Base-by-base conservation (phyloP, 2,113 vertebrate species). In the Pycnonotus jocosus region DNA sequence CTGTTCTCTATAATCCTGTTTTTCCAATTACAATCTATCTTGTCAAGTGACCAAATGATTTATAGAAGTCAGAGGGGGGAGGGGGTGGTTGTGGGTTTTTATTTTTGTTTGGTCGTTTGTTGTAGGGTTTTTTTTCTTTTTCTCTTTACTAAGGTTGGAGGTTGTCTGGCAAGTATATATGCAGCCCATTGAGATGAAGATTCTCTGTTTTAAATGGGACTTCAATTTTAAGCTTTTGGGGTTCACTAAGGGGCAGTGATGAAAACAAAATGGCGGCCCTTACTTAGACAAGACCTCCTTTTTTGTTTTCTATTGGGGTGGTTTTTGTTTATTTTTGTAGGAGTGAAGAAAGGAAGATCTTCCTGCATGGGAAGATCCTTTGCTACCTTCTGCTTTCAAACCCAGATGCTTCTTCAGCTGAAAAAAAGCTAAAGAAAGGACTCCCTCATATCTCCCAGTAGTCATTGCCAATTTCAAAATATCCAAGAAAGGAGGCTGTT, bases 381-480 rank as follows among this genome's bases (percentile, higher is more conserved):
- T 73, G 21, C n/a, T 85, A 42, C 44, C 51, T 78, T 86, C 60
- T 84, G 47, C 54, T 91, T 93, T 94, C 76, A 60, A 91, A 94
- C 80, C 10, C 66, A 90, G 73, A 61, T 85, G 71, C 61, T 88
- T 30, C 50, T 94, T 92, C 54, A 86, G 35, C 50, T 70, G 82
- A 35, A 77, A 76, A 60, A 51, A 28, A 86, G 31, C 11, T n/a
- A 27, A 69, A 61, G 53, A 91, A 91, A 86, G 48, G 54, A 54
- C 61, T 81, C 40, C 27, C 69, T 91, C 76, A 74, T 77, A 51
- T 61, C 27, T 90, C 25, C 23, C 77, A 37, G 51, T 35, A 38
- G 33, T 62, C 60, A 47, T 20, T 91, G 78, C 57, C 64, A 76
- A 21, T 85, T 82, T 60, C 50, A 88, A 79, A 93, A 82, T 83